Evolutionary conservation across 1,140 invertebrate species (phyloP).

Genomic region (Pseudomyrmex cubaensis): DNA sequence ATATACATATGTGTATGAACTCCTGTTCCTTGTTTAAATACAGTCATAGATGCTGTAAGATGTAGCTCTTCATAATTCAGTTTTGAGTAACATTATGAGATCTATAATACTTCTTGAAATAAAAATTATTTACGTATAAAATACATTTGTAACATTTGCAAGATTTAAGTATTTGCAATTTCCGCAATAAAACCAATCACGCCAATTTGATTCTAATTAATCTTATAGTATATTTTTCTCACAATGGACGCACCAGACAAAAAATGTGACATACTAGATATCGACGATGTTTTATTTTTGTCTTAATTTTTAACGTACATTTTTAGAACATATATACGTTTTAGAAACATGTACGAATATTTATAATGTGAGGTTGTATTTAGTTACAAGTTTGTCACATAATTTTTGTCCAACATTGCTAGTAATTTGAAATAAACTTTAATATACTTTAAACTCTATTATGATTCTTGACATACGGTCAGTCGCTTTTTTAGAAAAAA

Average conservation of each 20-base stretch:
- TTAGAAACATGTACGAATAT: background rate
- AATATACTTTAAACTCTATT: constrained; percentile 19
- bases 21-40: constrained; percentile 61
- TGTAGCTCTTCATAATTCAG: background rate
- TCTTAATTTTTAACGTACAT: background rate
- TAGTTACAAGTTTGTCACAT: constrained; percentile 9
- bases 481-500: background rate
- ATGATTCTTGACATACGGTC: constrained; percentile 3
- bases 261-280: constrained; percentile 34
- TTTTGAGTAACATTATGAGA: no score
- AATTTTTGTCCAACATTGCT: background rate
- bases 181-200: constrained; percentile 3
- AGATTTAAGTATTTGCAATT: background rate
- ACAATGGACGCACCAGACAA: background rate
- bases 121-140: background rate
- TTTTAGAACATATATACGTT: background rate
- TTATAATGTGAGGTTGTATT: constrained; percentile 5
- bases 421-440: constrained; percentile 14
- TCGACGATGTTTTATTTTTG: constrained; percentile 10
- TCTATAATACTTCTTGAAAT: background rate
- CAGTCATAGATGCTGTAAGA: constrained; percentile 2
- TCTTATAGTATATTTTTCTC: constrained; percentile 14
- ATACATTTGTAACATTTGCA: background rate
- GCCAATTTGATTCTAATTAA: background rate
- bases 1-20: no score